Base-by-base conservation (phyloP, 2,113 vertebrate species). In the Brachirus orientalis region DNA sequence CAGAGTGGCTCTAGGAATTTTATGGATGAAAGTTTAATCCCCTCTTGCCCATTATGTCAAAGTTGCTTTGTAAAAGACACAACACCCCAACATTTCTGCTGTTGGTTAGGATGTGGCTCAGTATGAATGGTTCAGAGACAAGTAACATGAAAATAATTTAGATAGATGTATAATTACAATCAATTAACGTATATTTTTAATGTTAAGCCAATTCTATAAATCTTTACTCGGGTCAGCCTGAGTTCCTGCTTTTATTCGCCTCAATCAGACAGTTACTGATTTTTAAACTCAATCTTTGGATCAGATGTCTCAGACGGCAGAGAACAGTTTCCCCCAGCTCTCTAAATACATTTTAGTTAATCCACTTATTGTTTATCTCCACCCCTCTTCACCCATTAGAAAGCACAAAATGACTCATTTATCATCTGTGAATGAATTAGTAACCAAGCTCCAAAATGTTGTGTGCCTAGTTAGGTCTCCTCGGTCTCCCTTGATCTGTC, bases 341-440 rank as follows among this genome's bases (percentile, higher is more conserved):
- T 48, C 19, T 43, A 61, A 72, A 69, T 47, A 50, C 67, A 44
- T 65, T 65, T 72, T 13, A 57, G 41, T 19, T 41, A 87, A 81
- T 69, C 61, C 66, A 86, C 62, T 82, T 77, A 52, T 68, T 66
- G 54, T 75, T 70, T 65, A 56, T 63, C 61, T 61, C 47, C 52
- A 35, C 57, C 45, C 71, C 71, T 72, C 43, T 45, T 10, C 5
- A 2, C 16, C 75, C 67, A 63, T 77, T 77, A 78, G 67, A 69
- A 41, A 57, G 35, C 38, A 45, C 58, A 79, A 70, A 81, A 79
- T 64, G 59, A 37, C 60, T 66, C 78, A 67, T 82, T 83, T 63
- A 79, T 86, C 77, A 76, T 68, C 63, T 72, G 57, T 80, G 78
- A 82, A 84, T 75, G 67, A 89, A 86, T 89, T 77, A 87, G 43